phyloP scores from a whole-genome alignment of 2,888 invertebrate genomes.

The Agonopterix heracliana region DNA sequence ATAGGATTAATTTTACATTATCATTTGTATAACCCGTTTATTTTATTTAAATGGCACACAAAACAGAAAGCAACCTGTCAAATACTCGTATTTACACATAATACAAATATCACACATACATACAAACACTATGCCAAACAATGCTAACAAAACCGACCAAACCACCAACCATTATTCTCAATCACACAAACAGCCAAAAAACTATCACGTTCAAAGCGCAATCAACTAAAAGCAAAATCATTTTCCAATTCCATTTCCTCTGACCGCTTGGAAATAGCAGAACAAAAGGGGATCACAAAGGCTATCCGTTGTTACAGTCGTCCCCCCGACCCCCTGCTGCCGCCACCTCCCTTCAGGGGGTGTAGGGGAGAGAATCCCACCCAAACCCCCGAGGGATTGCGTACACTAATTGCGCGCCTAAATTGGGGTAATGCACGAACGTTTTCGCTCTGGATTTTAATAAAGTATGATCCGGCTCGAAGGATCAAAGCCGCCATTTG shows the following conservation, averaged over 20 bases:
- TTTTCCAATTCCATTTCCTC: constrained; percentile 72
- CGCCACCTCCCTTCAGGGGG: constrained; percentile 19
- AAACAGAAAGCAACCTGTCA: no score
- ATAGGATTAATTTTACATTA: no score
- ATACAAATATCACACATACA: background rate
- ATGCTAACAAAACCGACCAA: background rate
- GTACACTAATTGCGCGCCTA: constrained; percentile 67
- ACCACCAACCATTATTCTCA: background rate
- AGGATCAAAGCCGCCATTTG: constrained; percentile 63
- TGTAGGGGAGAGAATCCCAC: constrained; percentile 22
- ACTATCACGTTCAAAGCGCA: constrained; percentile 25
- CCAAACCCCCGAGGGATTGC: constrained; percentile 35
- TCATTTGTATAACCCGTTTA: no score
- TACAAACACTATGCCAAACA: background rate
- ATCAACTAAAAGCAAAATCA: constrained; percentile 73
- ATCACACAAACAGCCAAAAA: constrained; percentile 3
- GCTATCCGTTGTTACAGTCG: constrained; percentile 37
- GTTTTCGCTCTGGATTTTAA: constrained; percentile 58
- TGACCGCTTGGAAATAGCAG: constrained; percentile 50
- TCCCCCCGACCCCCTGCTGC: constrained; percentile 20
- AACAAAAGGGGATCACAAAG: constrained; percentile 57
- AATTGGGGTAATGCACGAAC: constrained; percentile 72
- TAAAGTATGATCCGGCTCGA: constrained; percentile 52
- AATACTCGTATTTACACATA: no score
- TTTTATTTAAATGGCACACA: no score